These are phyloP conservation scores for Cryptoblepharus egeriae DNA, from an alignment of 2,797 vertebrate genomes.

Conservation along the genomic window DNA sequence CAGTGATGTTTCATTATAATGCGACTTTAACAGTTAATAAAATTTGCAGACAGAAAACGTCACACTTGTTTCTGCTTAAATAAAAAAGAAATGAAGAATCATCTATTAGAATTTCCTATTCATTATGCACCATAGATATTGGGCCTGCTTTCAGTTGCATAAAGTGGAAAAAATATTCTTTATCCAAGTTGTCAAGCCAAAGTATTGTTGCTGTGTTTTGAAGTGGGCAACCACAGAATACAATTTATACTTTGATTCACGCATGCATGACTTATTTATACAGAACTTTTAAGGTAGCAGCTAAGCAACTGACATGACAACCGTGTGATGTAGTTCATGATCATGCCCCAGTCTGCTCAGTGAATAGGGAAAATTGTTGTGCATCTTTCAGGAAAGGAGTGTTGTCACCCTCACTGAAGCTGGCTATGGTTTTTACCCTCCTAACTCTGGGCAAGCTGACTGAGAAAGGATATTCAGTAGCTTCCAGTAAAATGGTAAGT, in stretches of 20 bases:
- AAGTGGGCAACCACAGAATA: not conserved
- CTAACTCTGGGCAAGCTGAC: too few relatives aligned
- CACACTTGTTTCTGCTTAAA: too few relatives aligned
- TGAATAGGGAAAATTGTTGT: not conserved
- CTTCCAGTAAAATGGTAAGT: too few relatives aligned
- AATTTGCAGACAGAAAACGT: too few relatives aligned
- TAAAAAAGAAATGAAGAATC: not conserved
- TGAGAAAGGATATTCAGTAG: too few relatives aligned
- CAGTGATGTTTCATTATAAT: not conserved
- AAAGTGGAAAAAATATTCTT: not conserved
- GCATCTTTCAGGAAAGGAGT: too few relatives aligned
- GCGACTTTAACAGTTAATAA: not conserved
- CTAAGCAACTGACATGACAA: not conserved
- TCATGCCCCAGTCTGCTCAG: not conserved
- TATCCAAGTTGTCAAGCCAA: not conserved
- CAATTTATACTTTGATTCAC: too few relatives aligned
- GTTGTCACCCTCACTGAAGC: too few relatives aligned
- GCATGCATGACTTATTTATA: too few relatives aligned
- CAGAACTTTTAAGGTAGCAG: not conserved
- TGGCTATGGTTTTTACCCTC: too few relatives aligned
- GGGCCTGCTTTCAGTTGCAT: not conserved
- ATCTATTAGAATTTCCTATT: too few relatives aligned
- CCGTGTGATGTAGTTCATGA: not conserved
- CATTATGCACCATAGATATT: not conserved
- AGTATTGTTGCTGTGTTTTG: not conserved